Evolutionary conservation across 2,888 invertebrate genomes (phyloP), one percentile per base, ranked within the genome.

Genomic region (Oegoconia quadripuncta): DNA sequence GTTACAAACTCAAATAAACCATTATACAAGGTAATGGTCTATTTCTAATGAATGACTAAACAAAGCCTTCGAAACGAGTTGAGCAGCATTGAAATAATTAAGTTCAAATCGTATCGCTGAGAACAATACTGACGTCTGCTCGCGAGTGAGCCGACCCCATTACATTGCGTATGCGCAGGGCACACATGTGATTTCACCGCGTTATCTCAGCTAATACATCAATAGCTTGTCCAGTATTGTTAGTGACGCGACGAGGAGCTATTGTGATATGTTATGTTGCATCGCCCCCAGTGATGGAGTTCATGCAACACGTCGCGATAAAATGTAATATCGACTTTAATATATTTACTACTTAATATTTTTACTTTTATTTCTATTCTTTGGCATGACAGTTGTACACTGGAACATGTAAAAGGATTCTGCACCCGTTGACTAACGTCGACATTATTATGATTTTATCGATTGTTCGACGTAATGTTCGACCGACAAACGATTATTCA

Each of bases 131-230:
- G n/a, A n/a, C 18, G 52, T 16, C 22, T 11, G 36, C 22, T 15
- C 12, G 23, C 11, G 13, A 37, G 50, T 46, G 45, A 44, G 45
- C 53, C 50, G 67, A 58, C 64, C 69, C 66, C 64, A 55, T 55
- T 57, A 52, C 54, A 39, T 45, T 46, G 55, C 51, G 46, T 41
- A 32, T 40, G 42, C 46, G 36, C 37, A 34, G 43, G 40, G 45
- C 50, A 60, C 74, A 74, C 68, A 74, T 82, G 71, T 84, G 83
- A 81, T 82, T 83, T 84, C 84, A 74, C 77, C 63, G 72, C 65
- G 70, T 74, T 83, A 84, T 83, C 84, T 74, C 62, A 59, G 66
- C 78, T 74, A 76, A 83, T 82, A 80, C 82, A 86, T 86, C 84
- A 84, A 82, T 72, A 67, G 70, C 74, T 78, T 80, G 80, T 82